Base-by-base conservation (phyloP, 92 coral and sea anemone species). In the Zoanthus sansibaricus region DNA sequence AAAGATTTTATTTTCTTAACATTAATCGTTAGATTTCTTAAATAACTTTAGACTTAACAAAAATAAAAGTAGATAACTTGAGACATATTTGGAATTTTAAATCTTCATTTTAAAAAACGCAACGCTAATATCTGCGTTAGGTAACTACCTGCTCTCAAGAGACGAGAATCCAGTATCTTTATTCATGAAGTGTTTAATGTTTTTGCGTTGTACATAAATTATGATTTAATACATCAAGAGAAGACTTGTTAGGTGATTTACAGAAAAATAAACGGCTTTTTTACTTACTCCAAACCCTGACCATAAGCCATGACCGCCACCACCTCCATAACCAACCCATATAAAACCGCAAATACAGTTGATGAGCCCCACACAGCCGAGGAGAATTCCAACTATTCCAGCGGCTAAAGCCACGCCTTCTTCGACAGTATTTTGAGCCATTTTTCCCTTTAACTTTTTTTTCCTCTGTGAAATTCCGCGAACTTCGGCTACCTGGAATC, bases 211-310 rank as follows among this genome's bases (percentile, higher is more conserved):
- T 49, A 2, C 42, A 37, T 37, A 37, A 49, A 49, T 49, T 11
- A 49, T 7, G 55, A 0, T 49, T 49, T 49, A 9, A 49, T 49
- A 11, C 55, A 49, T 7, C 55, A 1, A 11, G 55, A 49, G 7
- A 3, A 49, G 12, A 5, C 55, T 49, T 49, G 9, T 49, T 49
- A 49, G 55, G 1, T 7, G 55, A 58, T 33, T 21, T 67, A 67
- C 33, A 67, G 72, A 30, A 11, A 13, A 6, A 18, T 18, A 69
- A 69, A 69, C 21, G 1, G 52, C 3, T 21, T 18, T 55, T 13
- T 30, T 78, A 88, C 91, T 72, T 74, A 88, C 91, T 14, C 78
- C 86, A 72, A 88, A 80, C 11, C 91, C 91, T 0, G 91, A 88
- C 91, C 91, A 88, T 7, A 88, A 82, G 11, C 91, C 91, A 16